These are phyloP conservation scores for Heliangelus exortis DNA, from an alignment of 2,797 vertebrate species.

Conservation along the genomic window DNA sequence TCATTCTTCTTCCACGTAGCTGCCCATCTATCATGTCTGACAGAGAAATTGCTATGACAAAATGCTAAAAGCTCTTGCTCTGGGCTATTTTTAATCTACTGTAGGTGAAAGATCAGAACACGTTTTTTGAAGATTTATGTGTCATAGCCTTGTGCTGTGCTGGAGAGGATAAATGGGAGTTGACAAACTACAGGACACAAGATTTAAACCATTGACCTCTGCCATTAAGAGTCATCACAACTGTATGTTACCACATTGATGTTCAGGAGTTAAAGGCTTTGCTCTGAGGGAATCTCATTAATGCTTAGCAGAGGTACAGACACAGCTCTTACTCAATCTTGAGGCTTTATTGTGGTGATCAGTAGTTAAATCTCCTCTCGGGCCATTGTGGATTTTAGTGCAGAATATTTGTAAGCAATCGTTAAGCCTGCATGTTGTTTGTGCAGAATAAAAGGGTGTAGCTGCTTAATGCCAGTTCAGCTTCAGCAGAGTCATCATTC, in stretches of 20 bases:
- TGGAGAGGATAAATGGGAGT: conserved; percentile 45
- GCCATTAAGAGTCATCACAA: neutral
- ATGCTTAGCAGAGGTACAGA: neutral
- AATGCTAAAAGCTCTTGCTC: conserved; percentile 57
- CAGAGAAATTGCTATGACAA: conserved; percentile 55
- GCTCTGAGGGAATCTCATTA: neutral
- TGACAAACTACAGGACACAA: conserved; percentile 18
- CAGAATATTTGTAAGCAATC: neutral
- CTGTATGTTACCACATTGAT: neutral
- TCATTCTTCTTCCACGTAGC: neutral
- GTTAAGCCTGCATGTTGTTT: neutral
- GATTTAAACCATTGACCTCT: conserved; percentile 55
- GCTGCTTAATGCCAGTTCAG: neutral
- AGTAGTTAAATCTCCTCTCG: neutral
- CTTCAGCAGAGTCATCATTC: neutral
- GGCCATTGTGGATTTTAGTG: neutral
- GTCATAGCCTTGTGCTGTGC: neutral
- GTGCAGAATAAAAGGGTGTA: neutral
- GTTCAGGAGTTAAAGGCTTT: conserved; percentile 15
- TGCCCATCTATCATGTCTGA: conserved; percentile 20
- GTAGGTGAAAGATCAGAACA: conserved; percentile 65
- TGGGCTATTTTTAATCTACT: conserved; percentile 49
- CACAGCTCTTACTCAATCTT: neutral
- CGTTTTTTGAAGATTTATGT: conserved; percentile 56
- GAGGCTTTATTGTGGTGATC: neutral